Base-by-base conservation (phyloP, 1,140 invertebrate genomes). In the Rhynchophorus ferrugineus region DNA sequence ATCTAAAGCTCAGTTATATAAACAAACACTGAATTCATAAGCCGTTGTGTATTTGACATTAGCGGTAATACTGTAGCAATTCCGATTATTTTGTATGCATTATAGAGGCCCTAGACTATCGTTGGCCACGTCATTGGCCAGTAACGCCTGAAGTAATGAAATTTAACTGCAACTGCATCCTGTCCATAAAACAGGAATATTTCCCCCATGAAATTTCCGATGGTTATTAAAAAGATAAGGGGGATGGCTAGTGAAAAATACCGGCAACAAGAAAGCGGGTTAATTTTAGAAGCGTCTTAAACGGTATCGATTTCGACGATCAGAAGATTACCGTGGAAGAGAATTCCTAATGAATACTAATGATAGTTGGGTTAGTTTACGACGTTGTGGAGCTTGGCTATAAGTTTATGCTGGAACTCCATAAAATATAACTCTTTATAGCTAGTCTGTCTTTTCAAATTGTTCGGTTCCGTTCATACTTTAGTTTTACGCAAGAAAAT, bases 261-360 rank as follows among this genome's bases (percentile, higher is more conserved):
- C 19, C 22, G 9, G 8, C 37, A 24, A 9, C 3, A 33, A 35
- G 41, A 45, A 52, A 38, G 20, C n/a, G 22, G 42, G 49, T 46
- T 44, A 52, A 52, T 52, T 18, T 44, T n/a, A 24, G 22, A 19
- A 52, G 42, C 43, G 41, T 45, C 49, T 45, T 35, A 44, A 52
- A 52, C 42, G n/a, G 7, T 52, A 52, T 52, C 49, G 49, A 52
- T 52, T 39, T 22, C 11, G 14, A 17, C 49, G 49, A 52, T 52
- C 49, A 22, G 39, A 39, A 52, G 41, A 52, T 52, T 52, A 52
- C 49, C 43, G 39, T 37, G 49, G 20, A 52, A 29, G 49, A 44
- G 42, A 39, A 44, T 24, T 52, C 41, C 43, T 52, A 52, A 52
- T 45, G 49, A 52, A 52, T 52, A 52, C 49, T 52, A 52, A 52